A percentile compares a stretch with the other conserved stretches of the same genome.
phyloP scores from a whole-genome alignment of 2,113 vertebrate genomes.

The Microtus montanus region DNA sequence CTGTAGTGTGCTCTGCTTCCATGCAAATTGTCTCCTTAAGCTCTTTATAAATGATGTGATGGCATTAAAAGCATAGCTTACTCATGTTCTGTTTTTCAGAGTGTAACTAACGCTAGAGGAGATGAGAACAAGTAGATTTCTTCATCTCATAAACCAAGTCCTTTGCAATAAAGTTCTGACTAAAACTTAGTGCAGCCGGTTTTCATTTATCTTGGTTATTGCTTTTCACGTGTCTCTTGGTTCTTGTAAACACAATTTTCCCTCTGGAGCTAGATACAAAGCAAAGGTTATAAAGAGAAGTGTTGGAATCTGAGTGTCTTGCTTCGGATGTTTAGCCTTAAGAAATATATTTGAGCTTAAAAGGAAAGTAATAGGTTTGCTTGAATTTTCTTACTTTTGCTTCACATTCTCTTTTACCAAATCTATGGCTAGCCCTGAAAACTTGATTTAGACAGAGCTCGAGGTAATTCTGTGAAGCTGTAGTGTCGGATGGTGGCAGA shows the following conservation, averaged over 20 bases:
- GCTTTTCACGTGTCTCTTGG: constrained; percentile 78
- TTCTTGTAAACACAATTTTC: constrained; percentile 81
- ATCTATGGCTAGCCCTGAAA: neutral
- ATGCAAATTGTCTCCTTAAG: constrained; percentile 64
- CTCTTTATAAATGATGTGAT: constrained; percentile 72
- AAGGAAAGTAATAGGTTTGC: constrained; percentile 68
- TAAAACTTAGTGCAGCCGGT: constrained; percentile 63
- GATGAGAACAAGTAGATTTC: constrained; percentile 72
- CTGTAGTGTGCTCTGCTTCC: constrained; percentile 11
- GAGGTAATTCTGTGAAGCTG: neutral
- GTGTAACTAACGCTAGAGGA: constrained; percentile 67
- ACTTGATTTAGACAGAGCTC: constrained; percentile 47
- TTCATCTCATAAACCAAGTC: constrained; percentile 73
- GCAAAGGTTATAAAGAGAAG: constrained; percentile 68
- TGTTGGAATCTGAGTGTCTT: constrained; percentile 66
- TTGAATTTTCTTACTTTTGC: constrained; percentile 48
- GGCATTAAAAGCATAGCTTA: constrained; percentile 79
- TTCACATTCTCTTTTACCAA: neutral
- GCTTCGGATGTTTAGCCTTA: constrained; percentile 69
- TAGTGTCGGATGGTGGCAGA: neutral
- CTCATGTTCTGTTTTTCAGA: constrained; percentile 77
- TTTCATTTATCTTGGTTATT: constrained; percentile 80
- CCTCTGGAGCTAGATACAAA: constrained; percentile 77
- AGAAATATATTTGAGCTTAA: constrained; percentile 72
- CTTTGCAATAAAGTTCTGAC: constrained; percentile 80